Conservation (phyloP, 2,888 invertebrate species). For the Scaptodrosophila latifasciaeformis region DNA sequence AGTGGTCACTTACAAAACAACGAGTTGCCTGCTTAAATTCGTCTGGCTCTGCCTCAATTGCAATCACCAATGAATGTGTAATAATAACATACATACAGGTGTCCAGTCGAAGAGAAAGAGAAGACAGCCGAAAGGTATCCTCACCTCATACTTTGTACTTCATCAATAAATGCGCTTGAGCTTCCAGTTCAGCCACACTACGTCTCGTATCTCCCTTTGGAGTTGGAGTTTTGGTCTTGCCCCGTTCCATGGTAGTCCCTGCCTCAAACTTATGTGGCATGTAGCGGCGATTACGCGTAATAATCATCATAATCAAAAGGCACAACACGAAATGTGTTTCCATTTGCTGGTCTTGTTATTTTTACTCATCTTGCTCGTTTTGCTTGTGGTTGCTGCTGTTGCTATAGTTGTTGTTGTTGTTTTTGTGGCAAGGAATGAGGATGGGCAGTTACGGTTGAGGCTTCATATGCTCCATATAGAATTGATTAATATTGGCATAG, state of each 20-base stretch:
- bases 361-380: too few species aligned
- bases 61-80: constrained; percentile 48
- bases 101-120: constrained; percentile 41
- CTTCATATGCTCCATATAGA: constrained; percentile 56
- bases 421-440: constrained; percentile 25
- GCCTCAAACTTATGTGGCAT: constrained; percentile 40
- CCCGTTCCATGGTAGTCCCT: too few species aligned
- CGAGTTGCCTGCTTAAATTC: constrained; percentile 53
- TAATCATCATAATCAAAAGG: constrained; percentile 72
- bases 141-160: constrained; percentile 48
- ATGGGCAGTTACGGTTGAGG: constrained; percentile 54
- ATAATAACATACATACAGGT: constrained; percentile 73
- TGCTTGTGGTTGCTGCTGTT: constrained; percentile 13
- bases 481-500: constrained; percentile 64
- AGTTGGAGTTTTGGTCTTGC: too few species aligned
- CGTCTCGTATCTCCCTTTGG: too few species aligned
- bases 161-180: constrained; percentile 47
- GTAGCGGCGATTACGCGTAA: constrained; percentile 70
- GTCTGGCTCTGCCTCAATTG: constrained; percentile 21
- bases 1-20: constrained; percentile 64
- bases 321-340: constrained; percentile 70
- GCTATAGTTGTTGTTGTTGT: constrained; percentile 9
- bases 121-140: constrained; percentile 43
- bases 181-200: constrained; percentile 12
- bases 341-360: constrained; percentile 40